Conservation (phyloP, 2,797 vertebrate genomes). For the Anomalospiza imberbis region DNA sequence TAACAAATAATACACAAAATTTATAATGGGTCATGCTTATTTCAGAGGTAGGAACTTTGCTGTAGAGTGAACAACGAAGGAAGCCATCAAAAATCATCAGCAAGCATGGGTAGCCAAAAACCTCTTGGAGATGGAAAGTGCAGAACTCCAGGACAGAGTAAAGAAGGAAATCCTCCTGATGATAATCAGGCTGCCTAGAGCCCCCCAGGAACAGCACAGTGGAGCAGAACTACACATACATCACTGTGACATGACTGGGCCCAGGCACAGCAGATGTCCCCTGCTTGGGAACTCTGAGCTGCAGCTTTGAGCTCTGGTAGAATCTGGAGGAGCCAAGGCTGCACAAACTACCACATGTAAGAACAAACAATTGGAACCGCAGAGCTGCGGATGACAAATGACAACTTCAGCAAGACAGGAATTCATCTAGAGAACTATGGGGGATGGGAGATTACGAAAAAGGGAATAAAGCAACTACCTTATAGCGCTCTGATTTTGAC, state of each 20-base stretch:
- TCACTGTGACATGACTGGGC: not conserved
- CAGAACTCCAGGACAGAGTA: not conserved
- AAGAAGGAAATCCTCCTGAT: not conserved
- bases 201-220: not conserved
- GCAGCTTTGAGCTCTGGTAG: not conserved
- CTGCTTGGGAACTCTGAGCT: not conserved
- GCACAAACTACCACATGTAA: not conserved
- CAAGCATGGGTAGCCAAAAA: not conserved
- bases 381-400: rapidly evolving
- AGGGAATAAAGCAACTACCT: not conserved
- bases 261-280: not conserved
- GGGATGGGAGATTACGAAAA: not conserved
- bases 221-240: rapidly evolving
- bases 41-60: not conserved
- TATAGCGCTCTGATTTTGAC: not conserved
- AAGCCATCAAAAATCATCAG: not conserved
- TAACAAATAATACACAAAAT: not conserved
- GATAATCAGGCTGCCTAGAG: not conserved
- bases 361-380: rapidly evolving
- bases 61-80: not conserved
- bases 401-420: not conserved
- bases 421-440: not conserved
- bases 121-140: not conserved
- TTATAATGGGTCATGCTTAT: not conserved
- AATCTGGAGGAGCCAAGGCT: not conserved